phyloP scores from a whole-genome alignment of 2,113 vertebrate genomes.

The Grammomys surdaster region DNA sequence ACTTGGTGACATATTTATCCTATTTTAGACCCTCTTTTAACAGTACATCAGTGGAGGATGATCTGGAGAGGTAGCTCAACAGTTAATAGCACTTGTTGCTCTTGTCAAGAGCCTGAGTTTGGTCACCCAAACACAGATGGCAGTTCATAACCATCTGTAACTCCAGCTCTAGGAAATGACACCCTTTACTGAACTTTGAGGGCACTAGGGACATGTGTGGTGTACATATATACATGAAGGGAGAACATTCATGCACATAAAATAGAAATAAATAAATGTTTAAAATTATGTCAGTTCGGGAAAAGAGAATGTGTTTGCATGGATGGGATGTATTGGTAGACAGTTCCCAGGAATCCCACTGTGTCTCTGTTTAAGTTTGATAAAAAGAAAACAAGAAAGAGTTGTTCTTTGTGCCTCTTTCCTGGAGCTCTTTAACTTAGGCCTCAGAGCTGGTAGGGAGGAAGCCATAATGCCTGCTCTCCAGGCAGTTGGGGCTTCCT shows the following conservation, averaged over 20 bases:
- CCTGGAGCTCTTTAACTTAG: not conserved
- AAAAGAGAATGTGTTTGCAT: not conserved
- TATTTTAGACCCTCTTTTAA: not conserved
- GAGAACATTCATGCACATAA: not conserved
- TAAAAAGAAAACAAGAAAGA: not conserved
- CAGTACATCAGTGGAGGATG: too few species aligned
- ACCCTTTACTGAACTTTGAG: not conserved
- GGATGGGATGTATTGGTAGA: not conserved
- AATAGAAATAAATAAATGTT: not conserved
- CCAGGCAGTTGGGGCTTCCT: not conserved
- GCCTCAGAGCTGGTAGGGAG: not conserved
- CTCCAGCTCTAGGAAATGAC: not conserved
- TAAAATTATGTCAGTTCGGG: not conserved
- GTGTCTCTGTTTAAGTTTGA: slow-evolving; percentile 2
- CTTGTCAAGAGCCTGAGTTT: not conserved
- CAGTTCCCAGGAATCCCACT: not conserved
- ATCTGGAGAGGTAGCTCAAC: not conserved
- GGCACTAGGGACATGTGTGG: not conserved
- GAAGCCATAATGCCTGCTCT: not conserved
- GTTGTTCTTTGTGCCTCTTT: accelerated
- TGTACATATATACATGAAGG: not conserved
- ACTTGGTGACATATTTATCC: not conserved
- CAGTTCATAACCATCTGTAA: too few species aligned
- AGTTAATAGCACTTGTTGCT: not conserved
- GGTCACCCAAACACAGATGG: not conserved